Conservation (phyloP, 2,797 vertebrate genomes). For the Smutsia gigantea region DNA sequence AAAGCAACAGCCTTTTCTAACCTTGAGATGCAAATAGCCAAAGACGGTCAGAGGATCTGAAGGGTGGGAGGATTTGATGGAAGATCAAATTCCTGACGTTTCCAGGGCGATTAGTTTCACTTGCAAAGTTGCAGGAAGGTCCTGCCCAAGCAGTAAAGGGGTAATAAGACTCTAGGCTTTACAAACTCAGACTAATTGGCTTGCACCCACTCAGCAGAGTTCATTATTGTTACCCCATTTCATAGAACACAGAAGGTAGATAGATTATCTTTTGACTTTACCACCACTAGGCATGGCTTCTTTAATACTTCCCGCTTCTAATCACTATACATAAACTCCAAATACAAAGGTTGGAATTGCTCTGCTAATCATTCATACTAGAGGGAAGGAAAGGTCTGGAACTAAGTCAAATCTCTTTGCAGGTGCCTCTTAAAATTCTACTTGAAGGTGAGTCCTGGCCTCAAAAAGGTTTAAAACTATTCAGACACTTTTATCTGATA, state of each 20-base stretch:
- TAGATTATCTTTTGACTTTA: neutral
- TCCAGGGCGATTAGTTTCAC: slow-evolving; percentile 77
- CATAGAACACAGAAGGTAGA: neutral
- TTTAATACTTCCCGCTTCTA: slow-evolving; percentile 50
- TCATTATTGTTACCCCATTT: slow-evolving; percentile 54
- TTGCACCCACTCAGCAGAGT: slow-evolving; percentile 29
- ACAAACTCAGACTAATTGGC: slow-evolving; percentile 69
- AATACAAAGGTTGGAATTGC: neutral
- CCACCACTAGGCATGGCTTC: neutral
- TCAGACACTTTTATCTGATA: slow-evolving; percentile 88
- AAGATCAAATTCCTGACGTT: slow-evolving; percentile 77
- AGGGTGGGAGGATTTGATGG: slow-evolving; percentile 67
- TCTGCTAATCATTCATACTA: slow-evolving; percentile 58
- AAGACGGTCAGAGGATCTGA: slow-evolving; percentile 71
- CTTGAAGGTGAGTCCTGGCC: slow-evolving; percentile 40
- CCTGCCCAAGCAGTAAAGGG: slow-evolving; percentile 34
- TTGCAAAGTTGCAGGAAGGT: slow-evolving; percentile 68
- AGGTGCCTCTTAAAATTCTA: slow-evolving; percentile 44
- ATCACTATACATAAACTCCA: slow-evolving; percentile 41
- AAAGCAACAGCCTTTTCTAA: slow-evolving; percentile 71
- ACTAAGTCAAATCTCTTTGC: slow-evolving; percentile 54
- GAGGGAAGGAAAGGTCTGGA: slow-evolving; percentile 42
- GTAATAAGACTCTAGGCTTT: slow-evolving; percentile 62
- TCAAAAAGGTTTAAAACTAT: slow-evolving; percentile 77
- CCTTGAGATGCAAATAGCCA: slow-evolving; percentile 78